Evolutionary conservation across 2,113 vertebrate genomes (phyloP).

Genomic region (human (Homo sapiens)): GRCh38 chr1:191329501-191330000

Average conservation of each 20-base stretch:
- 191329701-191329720: neutral
- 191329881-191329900: neutral
- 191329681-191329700: neutral
- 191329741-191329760: neutral
- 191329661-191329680: neutral
- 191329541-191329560: neutral
- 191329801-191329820: neutral
- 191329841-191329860: neutral
- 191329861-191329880: neutral
- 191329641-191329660: neutral
- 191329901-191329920: neutral
- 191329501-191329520: neutral
- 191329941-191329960: neutral
- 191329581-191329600: neutral
- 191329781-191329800: neutral
- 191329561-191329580: neutral
- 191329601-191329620: neutral
- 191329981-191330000: neutral
- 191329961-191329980: neutral
- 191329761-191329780: neutral
- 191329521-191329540: neutral
- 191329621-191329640: neutral
- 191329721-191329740: neutral
- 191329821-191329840: neutral
- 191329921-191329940: rapidly evolving